Conservation (phyloP, 2,888 invertebrate genomes). For the Teinopalpus imperialis region DNA sequence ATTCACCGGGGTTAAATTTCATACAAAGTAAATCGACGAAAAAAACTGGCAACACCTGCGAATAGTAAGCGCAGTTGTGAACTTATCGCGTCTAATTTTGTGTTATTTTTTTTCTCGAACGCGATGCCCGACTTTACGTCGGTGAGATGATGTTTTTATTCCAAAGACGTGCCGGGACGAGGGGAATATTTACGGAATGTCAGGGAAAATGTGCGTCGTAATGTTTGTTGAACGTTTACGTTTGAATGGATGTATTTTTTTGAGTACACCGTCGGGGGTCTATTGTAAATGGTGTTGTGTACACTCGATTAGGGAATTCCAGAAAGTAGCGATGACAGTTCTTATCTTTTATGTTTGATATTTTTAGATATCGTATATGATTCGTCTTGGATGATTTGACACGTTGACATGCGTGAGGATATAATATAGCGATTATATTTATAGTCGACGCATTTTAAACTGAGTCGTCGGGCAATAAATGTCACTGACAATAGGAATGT, state of each 20-base stretch:
- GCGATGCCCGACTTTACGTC: background rate
- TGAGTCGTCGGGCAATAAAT: too few relatives aligned
- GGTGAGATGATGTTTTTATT: conserved; percentile 74
- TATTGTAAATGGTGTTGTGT: conserved; percentile 41
- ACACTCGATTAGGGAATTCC: conserved; percentile 3
- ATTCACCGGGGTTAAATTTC: too few relatives aligned
- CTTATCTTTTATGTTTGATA: too few relatives aligned
- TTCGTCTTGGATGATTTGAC: too few relatives aligned
- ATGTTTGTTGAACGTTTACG: conserved; percentile 56
- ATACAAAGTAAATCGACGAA: background rate
- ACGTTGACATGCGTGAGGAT: too few relatives aligned
- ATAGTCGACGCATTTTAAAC: too few relatives aligned
- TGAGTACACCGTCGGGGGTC: conserved; percentile 37
- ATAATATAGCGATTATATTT: too few relatives aligned
- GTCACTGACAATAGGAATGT: too few relatives aligned
- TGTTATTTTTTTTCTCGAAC: conserved; percentile 37
- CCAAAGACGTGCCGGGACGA: conserved; percentile 66
- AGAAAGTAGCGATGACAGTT: background rate
- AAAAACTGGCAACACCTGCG: conserved; percentile 6
- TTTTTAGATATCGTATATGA: too few relatives aligned
- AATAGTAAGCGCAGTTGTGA: conserved; percentile 43
- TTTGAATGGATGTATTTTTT: conserved; percentile 50
- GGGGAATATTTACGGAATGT: conserved; percentile 64
- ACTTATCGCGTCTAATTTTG: conserved; percentile 71
- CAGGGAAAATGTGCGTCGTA: conserved; percentile 50